Base-by-base conservation (phyloP, 1,140 invertebrate species). In the Agrypnia vestita region DNA sequence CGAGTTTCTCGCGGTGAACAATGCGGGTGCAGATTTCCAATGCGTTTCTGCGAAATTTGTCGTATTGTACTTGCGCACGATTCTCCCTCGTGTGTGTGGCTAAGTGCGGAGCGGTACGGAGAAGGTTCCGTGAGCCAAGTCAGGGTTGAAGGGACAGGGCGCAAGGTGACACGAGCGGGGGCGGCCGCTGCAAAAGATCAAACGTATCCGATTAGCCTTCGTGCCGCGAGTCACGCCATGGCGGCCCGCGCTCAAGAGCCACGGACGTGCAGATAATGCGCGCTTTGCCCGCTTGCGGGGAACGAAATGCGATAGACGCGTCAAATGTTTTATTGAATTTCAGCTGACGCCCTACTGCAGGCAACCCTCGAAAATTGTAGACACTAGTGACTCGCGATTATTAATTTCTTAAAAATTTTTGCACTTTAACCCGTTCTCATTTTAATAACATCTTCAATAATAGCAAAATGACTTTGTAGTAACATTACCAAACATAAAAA, bases 201-300 rank as follows among this genome's bases (percentile, higher is more conserved):
- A 77, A 67, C 76, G 76, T 53, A 67, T 67, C 76, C 47, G 47
- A 64, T 69, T 77, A 21, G 35, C 46, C 43, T 77, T 69, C 76
- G 76, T 69, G 62, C 35, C 19, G 62, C 25, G 17, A 51, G 62
- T 77, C 76, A 77, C 76, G 76, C 76, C 17, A 77, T 44, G n/a
- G n/a, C 62, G 19, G 10, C 10, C 8, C 43, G n/a, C 62, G 25
- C 3, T n/a, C 3, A 25, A 15, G 53, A 51, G 53, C 19, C 35
- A 74, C 35, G 53, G 35, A 74, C 71, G 71, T 74, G 71, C 71
- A 73, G 49, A n/a, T 73, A 73, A 73, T 73, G 71, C 55, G 51
- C 71, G 43, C 35, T 56, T 25, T 17, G 71, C 35, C 25, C 21
- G 25, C 25, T 19, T 61, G n/a, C 64, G 9, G 72, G 53, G 13